Evolutionary conservation across 53 echinoderm and acorn worm species (phyloP), one percentile per base, ranked within the genome.

Genomic region (Antedon mediterranea): DNA sequence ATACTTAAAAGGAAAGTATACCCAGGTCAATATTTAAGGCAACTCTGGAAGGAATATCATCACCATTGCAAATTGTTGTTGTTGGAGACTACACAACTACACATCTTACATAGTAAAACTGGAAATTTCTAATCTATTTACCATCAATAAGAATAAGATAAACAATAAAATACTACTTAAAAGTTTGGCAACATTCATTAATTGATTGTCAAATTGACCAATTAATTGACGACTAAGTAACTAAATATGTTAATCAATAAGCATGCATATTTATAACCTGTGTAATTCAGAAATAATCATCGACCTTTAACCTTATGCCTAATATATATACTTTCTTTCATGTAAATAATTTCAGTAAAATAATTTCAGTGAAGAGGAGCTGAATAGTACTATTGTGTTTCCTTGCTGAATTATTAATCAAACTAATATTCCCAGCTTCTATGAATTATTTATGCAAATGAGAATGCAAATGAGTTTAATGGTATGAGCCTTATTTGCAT

Each of bases 121-220:
- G 57, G 57, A 57, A 57, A 57, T 26, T 57, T 57, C 57, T 57
- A 57, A 57, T 23, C 57, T 57, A 57, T 57, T 57, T 6, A 57
- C 57, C 57, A 57, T 57, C 57, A 57, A 57, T 13, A 57, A 57
- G 57, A 57, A 11, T 57, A 18, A 57, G 57, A 57, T 57, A 57
- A 57, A 57, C 57, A 57, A 57, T 57, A 57, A 57, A 57, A 57
- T 57, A 57, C 57, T 57, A 57, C 57, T 57, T 57, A 57, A 57
- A 57, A 57, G 23, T 57, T 57, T 57, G 57, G 57, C 57, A 57
- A 57, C 3, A 57, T 11, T 57, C 57, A 57, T 57, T 57, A 57
- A 57, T 57, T 57, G 57, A 57, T 57, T 18, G 9, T 23, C 13
- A 57, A 57, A 57, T 8, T 11, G 57, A 57, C 20, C 57, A 57